Evolutionary conservation across 2,888 invertebrate species (phyloP).

Genomic region (Siphonodentalium dalli): DNA sequence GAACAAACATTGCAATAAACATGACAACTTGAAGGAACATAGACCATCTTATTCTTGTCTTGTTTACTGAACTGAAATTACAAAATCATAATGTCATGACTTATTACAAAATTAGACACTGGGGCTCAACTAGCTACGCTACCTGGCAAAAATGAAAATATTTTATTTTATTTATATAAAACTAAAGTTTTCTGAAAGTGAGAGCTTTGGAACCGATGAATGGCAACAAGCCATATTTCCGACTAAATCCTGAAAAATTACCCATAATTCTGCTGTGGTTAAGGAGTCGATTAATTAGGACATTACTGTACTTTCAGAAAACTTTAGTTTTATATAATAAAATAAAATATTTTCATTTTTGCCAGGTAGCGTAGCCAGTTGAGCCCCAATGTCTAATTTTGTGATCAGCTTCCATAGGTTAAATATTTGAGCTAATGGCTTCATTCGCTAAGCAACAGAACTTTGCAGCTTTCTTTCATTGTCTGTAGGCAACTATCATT

Average conservation of each 20-base stretch:
- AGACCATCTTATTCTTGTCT: constrained; percentile 92
- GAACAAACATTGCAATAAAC: constrained; percentile 88
- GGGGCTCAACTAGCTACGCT: background rate
- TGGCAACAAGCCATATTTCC: too few species aligned
- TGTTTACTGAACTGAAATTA: constrained; percentile 88
- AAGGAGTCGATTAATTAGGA: background rate
- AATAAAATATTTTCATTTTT: background rate
- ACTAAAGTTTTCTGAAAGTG: too few species aligned
- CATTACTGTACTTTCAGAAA: too few species aligned
- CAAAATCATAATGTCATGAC: constrained; percentile 7
- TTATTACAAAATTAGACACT: background rate
- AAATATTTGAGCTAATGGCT: too few species aligned
- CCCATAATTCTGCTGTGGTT: background rate
- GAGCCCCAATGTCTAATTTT: background rate
- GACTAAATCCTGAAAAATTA: too few species aligned
- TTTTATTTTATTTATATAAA: background rate
- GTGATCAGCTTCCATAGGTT: too few species aligned
- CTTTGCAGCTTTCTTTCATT: too few species aligned
- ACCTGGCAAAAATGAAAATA: background rate
- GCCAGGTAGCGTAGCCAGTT: background rate
- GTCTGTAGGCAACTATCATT: too few species aligned
- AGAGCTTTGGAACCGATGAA: too few species aligned
- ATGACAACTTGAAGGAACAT: constrained; percentile 91
- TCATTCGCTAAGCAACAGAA: too few species aligned
- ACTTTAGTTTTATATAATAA: background rate